Conservation (phyloP, 2,888 invertebrate species). For the Pyralis farinalis region DNA sequence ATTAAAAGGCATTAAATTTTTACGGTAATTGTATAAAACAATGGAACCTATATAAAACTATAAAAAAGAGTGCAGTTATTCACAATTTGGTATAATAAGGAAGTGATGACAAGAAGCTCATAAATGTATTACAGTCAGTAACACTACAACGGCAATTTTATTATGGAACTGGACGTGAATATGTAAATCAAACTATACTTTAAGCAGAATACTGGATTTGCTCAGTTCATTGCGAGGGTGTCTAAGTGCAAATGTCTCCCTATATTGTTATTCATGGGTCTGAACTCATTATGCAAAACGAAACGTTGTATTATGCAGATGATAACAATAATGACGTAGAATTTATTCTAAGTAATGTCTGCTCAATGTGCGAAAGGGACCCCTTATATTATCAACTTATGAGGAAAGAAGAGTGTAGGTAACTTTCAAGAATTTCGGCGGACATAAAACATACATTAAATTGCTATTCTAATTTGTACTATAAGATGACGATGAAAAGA, state of each 20-base stretch:
- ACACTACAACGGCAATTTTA: slow-evolving; percentile 6
- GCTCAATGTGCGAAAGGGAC: slow-evolving; percentile 23
- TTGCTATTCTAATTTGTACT: slow-evolving; percentile 1
- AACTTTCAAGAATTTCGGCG: slow-evolving; percentile 1
- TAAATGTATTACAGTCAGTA: slow-evolving; percentile 2
- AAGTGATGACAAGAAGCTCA: neutral
- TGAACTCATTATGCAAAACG: slow-evolving; percentile 56
- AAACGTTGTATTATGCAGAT: slow-evolving; percentile 61
- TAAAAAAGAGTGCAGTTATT: too few relatives aligned
- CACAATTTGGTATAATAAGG: too few relatives aligned
- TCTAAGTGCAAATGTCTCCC: slow-evolving; percentile 37
- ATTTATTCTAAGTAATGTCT: slow-evolving; percentile 42
- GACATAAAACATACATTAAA: slow-evolving; percentile 1
- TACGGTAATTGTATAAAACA: too few relatives aligned
- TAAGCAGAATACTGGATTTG: slow-evolving; percentile 16
- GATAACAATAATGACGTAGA: slow-evolving; percentile 52
- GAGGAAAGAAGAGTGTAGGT: slow-evolving; percentile 1
- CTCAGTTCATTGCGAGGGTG: slow-evolving; percentile 24
- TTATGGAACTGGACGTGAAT: slow-evolving; percentile 3
- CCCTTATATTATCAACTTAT: slow-evolving; percentile 1
- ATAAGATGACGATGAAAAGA: too few relatives aligned
- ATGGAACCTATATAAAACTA: too few relatives aligned
- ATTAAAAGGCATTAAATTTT: too few relatives aligned
- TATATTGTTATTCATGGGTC: slow-evolving; percentile 49
- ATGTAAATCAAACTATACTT: slow-evolving; percentile 11